Percentiles rank a stretch among this genome's conserved stretches.
Conservation (phyloP, 2,888 invertebrate species). For the Ennomos erosarius region DNA sequence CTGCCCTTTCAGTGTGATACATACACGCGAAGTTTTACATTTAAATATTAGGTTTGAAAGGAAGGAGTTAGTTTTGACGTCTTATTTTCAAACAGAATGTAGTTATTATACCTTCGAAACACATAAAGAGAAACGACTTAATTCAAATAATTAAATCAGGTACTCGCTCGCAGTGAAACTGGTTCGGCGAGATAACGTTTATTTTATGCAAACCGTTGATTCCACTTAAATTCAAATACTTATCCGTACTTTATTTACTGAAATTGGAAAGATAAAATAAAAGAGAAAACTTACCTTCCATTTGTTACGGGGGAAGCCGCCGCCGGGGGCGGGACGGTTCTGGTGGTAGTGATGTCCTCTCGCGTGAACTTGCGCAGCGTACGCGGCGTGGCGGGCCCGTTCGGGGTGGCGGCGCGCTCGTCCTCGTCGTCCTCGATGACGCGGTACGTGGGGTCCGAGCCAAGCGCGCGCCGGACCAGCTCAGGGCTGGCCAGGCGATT, state of each 20-base stretch:
- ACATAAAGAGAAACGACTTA: conserved; percentile 42
- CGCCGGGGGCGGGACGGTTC: conserved; percentile 49
- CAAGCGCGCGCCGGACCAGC: conserved; percentile 91
- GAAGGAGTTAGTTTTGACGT: too few species aligned
- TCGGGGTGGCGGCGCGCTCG: conserved; percentile 70
- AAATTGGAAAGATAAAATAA: conserved; percentile 11
- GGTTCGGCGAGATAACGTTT: conserved; percentile 51
- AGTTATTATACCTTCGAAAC: conserved; percentile 26
- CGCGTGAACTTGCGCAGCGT: conserved; percentile 72
- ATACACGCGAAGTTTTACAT: too few species aligned
- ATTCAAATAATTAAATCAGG: conserved; percentile 41
- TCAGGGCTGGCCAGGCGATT: conserved; percentile 93
- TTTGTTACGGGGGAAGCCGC: conserved; percentile 64
- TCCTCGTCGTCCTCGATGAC: conserved; percentile 75
- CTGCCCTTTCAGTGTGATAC: too few species aligned
- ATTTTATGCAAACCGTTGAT: conserved; percentile 44
- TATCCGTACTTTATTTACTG: conserved; percentile 20
- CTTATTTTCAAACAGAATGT: conserved; percentile 15
- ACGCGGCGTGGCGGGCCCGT: conserved; percentile 67
- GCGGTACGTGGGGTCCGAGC: conserved; percentile 68
- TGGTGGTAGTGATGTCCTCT: conserved; percentile 72
- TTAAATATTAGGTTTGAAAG: too few species aligned
- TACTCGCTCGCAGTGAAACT: conserved; percentile 45
- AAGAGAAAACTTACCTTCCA: conserved; percentile 64
- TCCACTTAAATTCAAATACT: conserved; percentile 35